A percentile compares a stretch with the other conserved stretches of the same genome.
Evolutionary conservation across 2,888 invertebrate species (phyloP).

Genomic region (Phortica okadai): DNA sequence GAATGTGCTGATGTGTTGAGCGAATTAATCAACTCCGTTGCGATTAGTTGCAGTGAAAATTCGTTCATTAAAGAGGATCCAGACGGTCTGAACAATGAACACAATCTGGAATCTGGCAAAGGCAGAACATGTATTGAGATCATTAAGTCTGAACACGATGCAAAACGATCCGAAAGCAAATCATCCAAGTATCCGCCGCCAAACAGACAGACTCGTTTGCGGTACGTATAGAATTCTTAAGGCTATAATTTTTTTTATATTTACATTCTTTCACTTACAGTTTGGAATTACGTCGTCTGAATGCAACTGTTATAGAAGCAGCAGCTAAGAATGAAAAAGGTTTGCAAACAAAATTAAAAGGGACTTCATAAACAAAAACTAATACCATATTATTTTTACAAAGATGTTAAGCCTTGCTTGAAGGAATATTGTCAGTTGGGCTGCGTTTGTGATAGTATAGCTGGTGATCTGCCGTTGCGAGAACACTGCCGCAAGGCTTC

Average conservation of each 20-base stretch:
- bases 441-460: constrained; percentile 82
- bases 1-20: constrained; percentile 77
- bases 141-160: constrained; percentile 2
- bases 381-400: too few species aligned
- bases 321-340: constrained; percentile 67
- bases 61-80: constrained; percentile 73
- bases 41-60: constrained; percentile 80
- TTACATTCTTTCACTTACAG: constrained; percentile 52
- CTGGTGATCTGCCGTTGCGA: constrained; percentile 75
- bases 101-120: not conserved
- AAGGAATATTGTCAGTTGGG: constrained; percentile 81
- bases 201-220: constrained; percentile 66
- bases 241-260: not conserved
- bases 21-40: constrained; percentile 80
- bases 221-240: constrained; percentile 53
- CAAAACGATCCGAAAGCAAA: constrained; percentile 30
- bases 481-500: constrained; percentile 81
- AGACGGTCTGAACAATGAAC: constrained; percentile 47
- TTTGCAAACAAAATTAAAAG: constrained; percentile 40
- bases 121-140: not conserved
- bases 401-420: constrained; percentile 75
- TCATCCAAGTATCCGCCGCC: constrained; percentile 30
- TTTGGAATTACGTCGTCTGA: constrained; percentile 80
- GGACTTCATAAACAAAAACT: not conserved
- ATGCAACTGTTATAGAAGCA: constrained; percentile 82